A percentile compares a stretch with the other conserved stretches of the same genome.
phyloP scores from a whole-genome alignment of 2,113 vertebrate species.

The Struthidea cinerea region DNA sequence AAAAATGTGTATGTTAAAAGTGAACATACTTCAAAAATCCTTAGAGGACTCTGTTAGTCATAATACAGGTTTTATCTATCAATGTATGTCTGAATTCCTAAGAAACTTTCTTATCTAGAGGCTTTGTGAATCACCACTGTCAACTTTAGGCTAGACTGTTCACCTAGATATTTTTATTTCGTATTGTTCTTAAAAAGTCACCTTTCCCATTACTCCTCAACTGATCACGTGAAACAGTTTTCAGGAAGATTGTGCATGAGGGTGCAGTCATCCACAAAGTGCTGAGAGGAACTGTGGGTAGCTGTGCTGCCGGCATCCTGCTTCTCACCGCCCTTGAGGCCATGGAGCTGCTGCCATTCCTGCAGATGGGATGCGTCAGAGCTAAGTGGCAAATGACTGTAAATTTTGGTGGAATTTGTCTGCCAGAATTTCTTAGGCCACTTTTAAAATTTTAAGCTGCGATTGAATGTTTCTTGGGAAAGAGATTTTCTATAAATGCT shows the following conservation, averaged over 20 bases:
- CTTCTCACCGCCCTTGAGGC: neutral
- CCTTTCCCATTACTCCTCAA: neutral
- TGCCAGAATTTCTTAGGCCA: neutral
- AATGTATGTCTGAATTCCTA: neutral
- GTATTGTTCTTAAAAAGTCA: neutral
- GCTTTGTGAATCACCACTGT: neutral
- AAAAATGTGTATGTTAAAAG: neutral
- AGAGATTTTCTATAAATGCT: neutral
- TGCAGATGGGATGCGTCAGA: neutral
- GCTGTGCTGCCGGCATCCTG: accelerated
- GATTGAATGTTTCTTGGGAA: neutral
- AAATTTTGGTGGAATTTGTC: neutral
- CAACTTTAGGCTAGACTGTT: neutral
- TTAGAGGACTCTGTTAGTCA: neutral
- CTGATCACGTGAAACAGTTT: neutral
- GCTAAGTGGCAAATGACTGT: neutral
- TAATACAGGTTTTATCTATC: neutral
- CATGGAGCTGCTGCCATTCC: neutral
- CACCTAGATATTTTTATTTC: neutral
- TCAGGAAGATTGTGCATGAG: neutral
- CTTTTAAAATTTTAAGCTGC: neutral
- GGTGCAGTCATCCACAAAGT: neutral
- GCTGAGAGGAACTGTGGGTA: neutral
- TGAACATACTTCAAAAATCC: neutral
- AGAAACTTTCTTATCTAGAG: neutral